These are phyloP conservation scores for Leptobrachium ailaonicum DNA, from an alignment of 2,113 vertebrate genomes.

Conservation along the genomic window DNA sequence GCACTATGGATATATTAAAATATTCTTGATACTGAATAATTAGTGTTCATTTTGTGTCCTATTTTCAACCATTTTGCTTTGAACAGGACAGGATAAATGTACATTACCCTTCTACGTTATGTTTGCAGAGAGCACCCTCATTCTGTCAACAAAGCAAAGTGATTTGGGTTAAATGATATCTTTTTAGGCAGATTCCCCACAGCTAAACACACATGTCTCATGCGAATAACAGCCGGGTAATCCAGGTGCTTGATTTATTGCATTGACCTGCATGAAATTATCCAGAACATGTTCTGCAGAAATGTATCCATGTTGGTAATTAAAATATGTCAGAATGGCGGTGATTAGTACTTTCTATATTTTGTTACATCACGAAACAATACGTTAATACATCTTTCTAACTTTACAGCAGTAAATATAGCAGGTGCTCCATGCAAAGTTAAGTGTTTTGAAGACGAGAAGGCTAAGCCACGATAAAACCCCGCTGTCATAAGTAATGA, in stretches of 20 bases:
- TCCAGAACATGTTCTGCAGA: slow-evolving; percentile 29
- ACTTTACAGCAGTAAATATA: too few relatives aligned
- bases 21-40: slow-evolving; percentile 36
- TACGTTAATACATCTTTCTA: slow-evolving; percentile 64
- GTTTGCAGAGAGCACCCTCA: slow-evolving; percentile 34
- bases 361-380: slow-evolving; percentile 31
- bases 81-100: not conserved
- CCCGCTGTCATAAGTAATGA: too few relatives aligned
- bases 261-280: slow-evolving; percentile 27
- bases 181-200: slow-evolving; percentile 30
- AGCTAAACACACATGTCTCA: slow-evolving; percentile 41
- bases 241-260: slow-evolving; percentile 38
- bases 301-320: slow-evolving; percentile 35
- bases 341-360: slow-evolving; percentile 44
- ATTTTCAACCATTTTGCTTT: slow-evolving; percentile 16
- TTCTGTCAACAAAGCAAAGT: slow-evolving; percentile 37
- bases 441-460: too few relatives aligned
- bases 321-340: slow-evolving; percentile 40
- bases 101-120: slow-evolving; percentile 27
- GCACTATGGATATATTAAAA: slow-evolving; percentile 23
- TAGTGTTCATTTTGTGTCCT: slow-evolving; percentile 3
- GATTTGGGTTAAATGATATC: slow-evolving; percentile 33
- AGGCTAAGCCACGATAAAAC: too few relatives aligned
- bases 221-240: slow-evolving; percentile 21
- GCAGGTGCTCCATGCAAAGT: too few relatives aligned